Evolutionary conservation across 2,797 vertebrate species (phyloP), one percentile per base, ranked within the genome.

Genomic region (Siniperca obscura): DNA sequence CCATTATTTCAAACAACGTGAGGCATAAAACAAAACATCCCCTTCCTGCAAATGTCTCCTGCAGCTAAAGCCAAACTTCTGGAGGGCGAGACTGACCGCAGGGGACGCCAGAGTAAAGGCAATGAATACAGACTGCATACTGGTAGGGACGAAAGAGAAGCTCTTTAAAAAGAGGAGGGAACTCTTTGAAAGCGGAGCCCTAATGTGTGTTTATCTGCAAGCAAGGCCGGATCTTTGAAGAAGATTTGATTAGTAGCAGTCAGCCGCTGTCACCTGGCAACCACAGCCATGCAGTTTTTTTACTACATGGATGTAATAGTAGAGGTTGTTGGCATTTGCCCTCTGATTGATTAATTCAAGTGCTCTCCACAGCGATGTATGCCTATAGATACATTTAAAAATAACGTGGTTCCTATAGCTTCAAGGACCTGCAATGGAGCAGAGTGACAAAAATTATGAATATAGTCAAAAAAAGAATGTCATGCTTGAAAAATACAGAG

Each of bases 1-100:
- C 71, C 71, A 73, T 87, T 57, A 82, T 81, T 81, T 85, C 69
- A 73, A 84, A 87, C 76, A 84, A 77, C 42, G 27, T 76, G 59
- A 52, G 72, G 81, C 52, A 60, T 46, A 79, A 79, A 82, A 87
- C 82, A 55, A 83, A 25, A 59, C 68, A 48, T 46, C 38, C 42
- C 0, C 22, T 38, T 78, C 50, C 57, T 16, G 67, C 53, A 36
- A 81, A 40, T 21, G 76, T 60, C 52, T 81, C 34, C 67, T 55
- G 71, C 55, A 67, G 86, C 50, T 67, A 48, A 76, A 86, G 66
- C 66, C 61, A 66, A 69, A 74, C 38, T 25, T 76, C 53, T 81
- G 70, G 3, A 38, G 42, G 25, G n/a, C 64, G 65, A 21, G 27
- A 30, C 7, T n/a, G 73, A 72, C 55, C 16, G 3, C 14, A 3